phyloP scores from a whole-genome alignment of 2,113 vertebrate species.

The Mirounga angustirostris region DNA sequence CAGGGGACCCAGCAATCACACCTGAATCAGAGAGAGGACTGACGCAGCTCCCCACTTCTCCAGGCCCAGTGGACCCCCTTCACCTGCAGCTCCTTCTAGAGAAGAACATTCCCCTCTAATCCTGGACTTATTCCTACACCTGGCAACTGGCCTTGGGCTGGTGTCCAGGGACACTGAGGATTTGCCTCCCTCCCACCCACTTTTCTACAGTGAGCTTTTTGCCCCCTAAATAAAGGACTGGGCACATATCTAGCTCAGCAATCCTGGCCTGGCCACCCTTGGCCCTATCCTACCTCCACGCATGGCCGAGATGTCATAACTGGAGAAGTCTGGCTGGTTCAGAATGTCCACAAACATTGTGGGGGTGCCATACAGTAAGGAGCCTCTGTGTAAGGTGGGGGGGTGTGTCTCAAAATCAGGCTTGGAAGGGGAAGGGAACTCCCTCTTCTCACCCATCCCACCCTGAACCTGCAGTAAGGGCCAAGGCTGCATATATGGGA shows the following conservation, averaged over 20 bases:
- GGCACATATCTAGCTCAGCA: neutral
- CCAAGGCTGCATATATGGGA: neutral
- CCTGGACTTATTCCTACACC: neutral
- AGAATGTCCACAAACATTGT: conserved; percentile 97
- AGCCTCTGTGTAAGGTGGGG: conserved; percentile 64
- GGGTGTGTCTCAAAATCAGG: conserved; percentile 53
- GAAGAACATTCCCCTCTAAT: neutral
- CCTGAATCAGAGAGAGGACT: conserved; percentile 86
- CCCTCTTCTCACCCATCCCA: neutral
- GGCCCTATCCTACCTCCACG: conserved; percentile 88
- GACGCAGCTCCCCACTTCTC: neutral
- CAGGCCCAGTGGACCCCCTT: neutral
- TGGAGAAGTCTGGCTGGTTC: conserved; percentile 88
- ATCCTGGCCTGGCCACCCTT: neutral
- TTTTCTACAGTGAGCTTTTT: neutral
- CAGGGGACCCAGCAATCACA: conserved; percentile 92
- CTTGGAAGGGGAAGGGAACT: neutral
- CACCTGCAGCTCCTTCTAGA: neutral
- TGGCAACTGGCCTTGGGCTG: neutral
- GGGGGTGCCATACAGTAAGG: conserved; percentile 91
- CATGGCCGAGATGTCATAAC: conserved; percentile 90
- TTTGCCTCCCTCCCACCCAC: neutral
- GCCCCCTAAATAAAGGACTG: neutral
- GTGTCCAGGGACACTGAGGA: neutral
- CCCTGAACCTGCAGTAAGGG: neutral